Evolutionary conservation across 2,797 vertebrate genomes (phyloP).

Genomic region (Fistularia tabacaria): DNA sequence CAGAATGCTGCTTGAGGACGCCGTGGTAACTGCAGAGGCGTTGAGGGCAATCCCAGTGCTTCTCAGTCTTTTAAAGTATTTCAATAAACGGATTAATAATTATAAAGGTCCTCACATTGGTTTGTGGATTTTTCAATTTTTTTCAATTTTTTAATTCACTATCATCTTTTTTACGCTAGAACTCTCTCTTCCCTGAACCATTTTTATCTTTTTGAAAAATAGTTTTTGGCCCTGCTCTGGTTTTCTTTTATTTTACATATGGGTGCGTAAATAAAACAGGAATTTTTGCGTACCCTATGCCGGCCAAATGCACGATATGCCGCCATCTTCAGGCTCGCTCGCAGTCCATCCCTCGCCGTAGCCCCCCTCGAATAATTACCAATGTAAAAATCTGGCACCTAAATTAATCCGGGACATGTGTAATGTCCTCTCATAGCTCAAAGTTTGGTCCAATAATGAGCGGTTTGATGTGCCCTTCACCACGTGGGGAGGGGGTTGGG

Average conservation of each 20-base stretch:
- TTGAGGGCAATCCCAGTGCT: too few species aligned
- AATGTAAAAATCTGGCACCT: constrained; percentile 74
- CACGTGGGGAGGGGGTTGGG: constrained; percentile 13
- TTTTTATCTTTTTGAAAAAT: too few species aligned
- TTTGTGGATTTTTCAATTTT: too few species aligned
- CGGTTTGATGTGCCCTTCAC: constrained; percentile 73
- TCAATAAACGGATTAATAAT: too few species aligned
- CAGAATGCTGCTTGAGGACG: too few species aligned
- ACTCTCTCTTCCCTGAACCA: too few species aligned
- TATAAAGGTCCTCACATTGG: too few species aligned
- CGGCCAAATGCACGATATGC: neutral
- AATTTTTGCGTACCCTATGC: neutral
- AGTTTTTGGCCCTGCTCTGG: neutral
- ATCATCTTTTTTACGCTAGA: too few species aligned
- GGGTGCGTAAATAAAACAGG: neutral
- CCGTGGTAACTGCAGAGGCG: too few species aligned
- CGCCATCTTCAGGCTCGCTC: constrained; percentile 10
- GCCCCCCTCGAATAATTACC: constrained; percentile 77
- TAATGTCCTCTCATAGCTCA: constrained; percentile 83
- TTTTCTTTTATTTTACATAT: too few species aligned
- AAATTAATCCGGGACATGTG: constrained; percentile 81
- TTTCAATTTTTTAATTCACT: too few species aligned
- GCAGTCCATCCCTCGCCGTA: constrained; percentile 22
- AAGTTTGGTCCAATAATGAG: constrained; percentile 82
- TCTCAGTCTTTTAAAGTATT: too few species aligned